These are phyloP conservation scores for Drosophila rellima DNA, from an alignment of 2,888 invertebrate species.

Conservation along the genomic window DNA sequence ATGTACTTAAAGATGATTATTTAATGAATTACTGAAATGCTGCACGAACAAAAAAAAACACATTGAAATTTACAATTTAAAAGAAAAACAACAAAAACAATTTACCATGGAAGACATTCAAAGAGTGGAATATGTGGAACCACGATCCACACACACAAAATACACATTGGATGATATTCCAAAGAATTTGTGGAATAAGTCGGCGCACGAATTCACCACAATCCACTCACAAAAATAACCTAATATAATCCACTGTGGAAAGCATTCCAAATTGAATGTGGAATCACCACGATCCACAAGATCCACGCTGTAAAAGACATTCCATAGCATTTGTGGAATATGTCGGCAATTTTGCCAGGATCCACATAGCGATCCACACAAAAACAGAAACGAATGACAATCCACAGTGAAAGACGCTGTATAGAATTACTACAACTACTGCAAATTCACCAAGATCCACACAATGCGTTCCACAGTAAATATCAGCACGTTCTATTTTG, in stretches of 20 bases:
- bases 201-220: not conserved
- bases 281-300: not conserved
- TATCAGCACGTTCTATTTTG: not conserved
- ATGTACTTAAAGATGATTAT: constrained; percentile 12
- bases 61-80: not conserved
- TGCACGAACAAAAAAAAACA: constrained; percentile 1
- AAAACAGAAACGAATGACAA: not conserved
- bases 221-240: constrained; percentile 5
- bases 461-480: not conserved
- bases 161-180: not conserved
- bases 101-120: not conserved
- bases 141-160: not conserved
- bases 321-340: not conserved
- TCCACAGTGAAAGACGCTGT: not conserved
- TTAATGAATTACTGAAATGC: constrained; percentile 4
- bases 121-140: too few species aligned
- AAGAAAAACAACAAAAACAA: not conserved
- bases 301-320: not conserved
- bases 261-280: not conserved
- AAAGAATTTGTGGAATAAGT: not conserved
- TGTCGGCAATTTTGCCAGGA: not conserved
- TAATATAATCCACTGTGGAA: not conserved
- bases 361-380: not conserved
- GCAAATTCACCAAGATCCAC: not conserved
- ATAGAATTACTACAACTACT: not conserved